These are phyloP conservation scores for Eretmocerus hayati DNA, from an alignment of 2,888 invertebrate genomes.

Conservation along the genomic window DNA sequence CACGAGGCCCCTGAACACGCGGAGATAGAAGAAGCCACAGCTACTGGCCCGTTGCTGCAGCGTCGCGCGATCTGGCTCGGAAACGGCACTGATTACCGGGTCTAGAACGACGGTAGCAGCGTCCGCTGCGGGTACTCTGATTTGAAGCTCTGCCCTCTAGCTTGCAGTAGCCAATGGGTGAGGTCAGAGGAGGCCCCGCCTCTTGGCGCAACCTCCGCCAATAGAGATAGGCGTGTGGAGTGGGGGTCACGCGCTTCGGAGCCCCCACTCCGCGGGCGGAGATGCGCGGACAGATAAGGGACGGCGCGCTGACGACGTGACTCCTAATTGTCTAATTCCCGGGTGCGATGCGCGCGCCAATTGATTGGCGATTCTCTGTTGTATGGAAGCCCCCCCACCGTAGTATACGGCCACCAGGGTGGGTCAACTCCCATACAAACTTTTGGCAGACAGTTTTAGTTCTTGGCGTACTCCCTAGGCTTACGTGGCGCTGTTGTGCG, in stretches of 20 bases:
- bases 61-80: conserved; percentile 26
- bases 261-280: not conserved
- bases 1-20: not conserved
- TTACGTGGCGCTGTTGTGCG: no score
- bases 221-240: no score
- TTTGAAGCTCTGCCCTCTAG: not conserved
- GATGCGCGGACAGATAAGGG: not conserved
- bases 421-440: no score
- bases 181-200: conserved; percentile 5
- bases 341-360: conserved; percentile 41
- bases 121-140: not conserved
- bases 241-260: no score
- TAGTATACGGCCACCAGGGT: no score
- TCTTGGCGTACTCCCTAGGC: no score
- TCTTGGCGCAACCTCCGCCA: not conserved
- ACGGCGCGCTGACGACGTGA: conserved; percentile 40
- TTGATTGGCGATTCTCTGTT: conserved; percentile 40
- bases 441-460: no score
- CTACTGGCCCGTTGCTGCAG: not conserved
- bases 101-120: conserved; percentile 19
- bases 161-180: conserved; percentile 3
- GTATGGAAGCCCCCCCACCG: no score
- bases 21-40: not conserved
- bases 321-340: conserved; percentile 48
- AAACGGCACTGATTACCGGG: conserved; percentile 47